Evolutionary conservation across 2,113 vertebrate species (phyloP).

Genomic region (Eudyptes chrysolophus): DNA sequence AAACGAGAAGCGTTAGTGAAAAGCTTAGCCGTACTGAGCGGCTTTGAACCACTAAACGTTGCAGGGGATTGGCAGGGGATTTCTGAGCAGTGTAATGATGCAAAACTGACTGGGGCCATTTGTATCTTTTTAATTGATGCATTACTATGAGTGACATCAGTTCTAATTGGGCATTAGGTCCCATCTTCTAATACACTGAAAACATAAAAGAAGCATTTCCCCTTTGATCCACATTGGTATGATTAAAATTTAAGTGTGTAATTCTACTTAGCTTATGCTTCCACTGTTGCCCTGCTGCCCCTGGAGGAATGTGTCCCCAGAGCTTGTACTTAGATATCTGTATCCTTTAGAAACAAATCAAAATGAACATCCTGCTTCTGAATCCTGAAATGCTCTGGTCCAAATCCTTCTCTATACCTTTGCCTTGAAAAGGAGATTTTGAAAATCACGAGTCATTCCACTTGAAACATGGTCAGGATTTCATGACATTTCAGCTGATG

Average conservation of each 20-base stretch:
- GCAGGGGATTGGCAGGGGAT: neutral
- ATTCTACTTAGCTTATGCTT: neutral
- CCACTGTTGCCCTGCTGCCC: neutral
- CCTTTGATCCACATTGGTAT: neutral
- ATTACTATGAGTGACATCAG: neutral
- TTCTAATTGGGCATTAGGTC: slow-evolving; percentile 9
- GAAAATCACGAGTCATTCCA: neutral
- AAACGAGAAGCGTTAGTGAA: neutral
- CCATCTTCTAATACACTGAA: neutral
- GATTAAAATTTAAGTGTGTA: slow-evolving; percentile 13
- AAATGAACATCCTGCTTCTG: neutral
- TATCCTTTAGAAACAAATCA: neutral
- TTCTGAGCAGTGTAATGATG: neutral
- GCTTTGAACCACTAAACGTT: neutral
- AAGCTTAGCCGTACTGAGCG: neutral
- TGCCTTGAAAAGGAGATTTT: neutral
- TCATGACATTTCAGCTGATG: neutral
- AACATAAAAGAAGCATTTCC: slow-evolving; percentile 14
- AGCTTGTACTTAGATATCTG: neutral
- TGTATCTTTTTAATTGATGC: neutral
- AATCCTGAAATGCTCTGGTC: neutral
- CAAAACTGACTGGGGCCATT: slow-evolving; percentile 7
- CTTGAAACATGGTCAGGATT: neutral
- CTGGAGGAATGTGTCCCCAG: neutral
- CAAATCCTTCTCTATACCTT: neutral